phyloP scores from a whole-genome alignment of 2,888 invertebrate species.

The Morinoia aosen region DNA sequence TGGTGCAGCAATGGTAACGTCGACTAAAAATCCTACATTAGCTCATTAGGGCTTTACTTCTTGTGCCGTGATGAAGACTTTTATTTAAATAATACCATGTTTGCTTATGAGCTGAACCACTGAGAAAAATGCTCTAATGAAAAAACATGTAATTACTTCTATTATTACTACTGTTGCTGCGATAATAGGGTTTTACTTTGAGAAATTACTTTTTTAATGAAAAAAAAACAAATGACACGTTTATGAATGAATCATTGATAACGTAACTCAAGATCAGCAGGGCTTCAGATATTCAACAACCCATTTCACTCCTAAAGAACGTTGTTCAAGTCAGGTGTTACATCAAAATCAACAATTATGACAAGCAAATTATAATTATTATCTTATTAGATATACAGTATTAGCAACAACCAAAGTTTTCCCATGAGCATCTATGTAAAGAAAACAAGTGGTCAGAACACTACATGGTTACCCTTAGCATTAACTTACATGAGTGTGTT shows the following conservation, averaged over 20 bases:
- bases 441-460: neutral
- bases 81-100: too few relatives aligned
- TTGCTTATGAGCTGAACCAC: too few relatives aligned
- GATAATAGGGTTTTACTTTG: too few relatives aligned
- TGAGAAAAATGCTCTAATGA: too few relatives aligned
- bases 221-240: neutral
- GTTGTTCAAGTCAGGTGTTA: neutral
- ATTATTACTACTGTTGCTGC: too few relatives aligned
- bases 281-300: neutral
- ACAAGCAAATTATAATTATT: neutral
- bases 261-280: neutral
- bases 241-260: neutral
- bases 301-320: neutral
- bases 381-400: neutral
- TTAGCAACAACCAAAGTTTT: neutral
- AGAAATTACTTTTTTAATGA: too few relatives aligned
- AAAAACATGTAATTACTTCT: too few relatives aligned
- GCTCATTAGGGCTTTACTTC: too few relatives aligned
- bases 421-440: neutral
- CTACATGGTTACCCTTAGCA: neutral
- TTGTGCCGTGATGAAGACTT: too few relatives aligned
- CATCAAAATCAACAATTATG: neutral
- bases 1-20: too few relatives aligned
- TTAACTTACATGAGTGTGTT: neutral
- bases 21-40: too few relatives aligned